Evolutionary conservation across 1,140 invertebrate species (phyloP).

Genomic region (Platyura marginata): DNA sequence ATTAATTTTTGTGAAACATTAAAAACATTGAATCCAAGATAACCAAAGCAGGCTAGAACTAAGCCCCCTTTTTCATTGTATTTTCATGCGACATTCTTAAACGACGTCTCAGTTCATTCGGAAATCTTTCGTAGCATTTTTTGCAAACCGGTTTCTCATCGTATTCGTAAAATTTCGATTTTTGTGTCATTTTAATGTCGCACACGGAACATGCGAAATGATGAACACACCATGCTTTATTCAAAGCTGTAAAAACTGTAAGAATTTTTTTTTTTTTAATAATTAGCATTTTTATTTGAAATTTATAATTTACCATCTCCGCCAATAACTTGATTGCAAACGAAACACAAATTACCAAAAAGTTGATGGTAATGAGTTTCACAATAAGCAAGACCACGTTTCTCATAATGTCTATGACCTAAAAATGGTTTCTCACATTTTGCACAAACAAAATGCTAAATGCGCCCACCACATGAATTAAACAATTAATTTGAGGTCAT

Average conservation of each 20-base stretch:
- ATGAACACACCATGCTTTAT: constrained; percentile 99
- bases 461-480: too few relatives aligned
- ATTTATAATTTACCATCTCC: constrained; percentile 88
- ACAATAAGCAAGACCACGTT: constrained; percentile 96
- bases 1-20: too few relatives aligned
- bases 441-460: constrained; percentile 94
- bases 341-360: constrained; percentile 96
- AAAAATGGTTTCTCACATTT: constrained; percentile 99
- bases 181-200: constrained; percentile 93
- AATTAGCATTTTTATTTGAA: too few relatives aligned
- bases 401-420: constrained; percentile 97
- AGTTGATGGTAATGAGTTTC: constrained; percentile 98
- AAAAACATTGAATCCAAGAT: too few relatives aligned
- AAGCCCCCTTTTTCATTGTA: constrained; percentile 24
- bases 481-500: constrained; percentile 1
- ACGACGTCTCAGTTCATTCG: constrained; percentile 79
- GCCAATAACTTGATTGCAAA: constrained; percentile 95
- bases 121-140: constrained; percentile 95
- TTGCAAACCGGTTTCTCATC: constrained; percentile 97
- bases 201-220: constrained; percentile 98
- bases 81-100: constrained; percentile 60
- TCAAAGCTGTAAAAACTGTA: constrained; percentile 92
- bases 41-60: not conserved
- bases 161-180: constrained; percentile 98
- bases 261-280: too few relatives aligned